Evolutionary conservation across 2,888 invertebrate genomes (phyloP).

Genomic region (Uloborus plumipes): DNA sequence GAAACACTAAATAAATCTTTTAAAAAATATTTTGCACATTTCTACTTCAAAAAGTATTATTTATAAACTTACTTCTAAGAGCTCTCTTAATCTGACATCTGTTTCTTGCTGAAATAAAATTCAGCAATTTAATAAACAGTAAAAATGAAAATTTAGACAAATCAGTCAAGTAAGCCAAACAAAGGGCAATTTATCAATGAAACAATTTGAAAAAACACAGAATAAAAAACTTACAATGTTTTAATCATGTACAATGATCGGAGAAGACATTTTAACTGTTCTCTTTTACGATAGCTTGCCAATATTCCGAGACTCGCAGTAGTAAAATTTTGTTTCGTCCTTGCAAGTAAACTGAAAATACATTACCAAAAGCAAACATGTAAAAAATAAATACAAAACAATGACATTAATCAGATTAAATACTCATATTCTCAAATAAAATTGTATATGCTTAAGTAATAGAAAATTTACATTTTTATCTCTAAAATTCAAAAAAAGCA

Average conservation of each 20-base stretch:
- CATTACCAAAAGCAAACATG: neutral
- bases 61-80: slow-evolving; percentile 74
- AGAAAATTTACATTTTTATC: too few relatives aligned
- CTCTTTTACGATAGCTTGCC: slow-evolving; percentile 90
- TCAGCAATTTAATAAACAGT: neutral
- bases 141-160: neutral
- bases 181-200: too few relatives aligned
- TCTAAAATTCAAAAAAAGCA: too few relatives aligned
- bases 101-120: slow-evolving; percentile 77
- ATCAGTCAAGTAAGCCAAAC: neutral
- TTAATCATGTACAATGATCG: slow-evolving; percentile 85
- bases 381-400: neutral
- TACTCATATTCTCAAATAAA: too few relatives aligned
- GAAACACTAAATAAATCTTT: too few relatives aligned
- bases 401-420: neutral
- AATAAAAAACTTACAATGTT: slow-evolving; percentile 77
- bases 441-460: too few relatives aligned
- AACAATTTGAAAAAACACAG: too few relatives aligned
- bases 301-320: slow-evolving; percentile 88
- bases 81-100: slow-evolving; percentile 84
- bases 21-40: too few relatives aligned
- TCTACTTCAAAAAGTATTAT: neutral
- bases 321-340: slow-evolving; percentile 86
- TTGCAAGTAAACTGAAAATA: slow-evolving; percentile 74
- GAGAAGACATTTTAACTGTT: slow-evolving; percentile 84